Percentiles rank a stretch among this genome's conserved stretches.
phyloP scores from a whole-genome alignment of 2,113 vertebrate genomes.

The Dendrocopos noguchii region DNA sequence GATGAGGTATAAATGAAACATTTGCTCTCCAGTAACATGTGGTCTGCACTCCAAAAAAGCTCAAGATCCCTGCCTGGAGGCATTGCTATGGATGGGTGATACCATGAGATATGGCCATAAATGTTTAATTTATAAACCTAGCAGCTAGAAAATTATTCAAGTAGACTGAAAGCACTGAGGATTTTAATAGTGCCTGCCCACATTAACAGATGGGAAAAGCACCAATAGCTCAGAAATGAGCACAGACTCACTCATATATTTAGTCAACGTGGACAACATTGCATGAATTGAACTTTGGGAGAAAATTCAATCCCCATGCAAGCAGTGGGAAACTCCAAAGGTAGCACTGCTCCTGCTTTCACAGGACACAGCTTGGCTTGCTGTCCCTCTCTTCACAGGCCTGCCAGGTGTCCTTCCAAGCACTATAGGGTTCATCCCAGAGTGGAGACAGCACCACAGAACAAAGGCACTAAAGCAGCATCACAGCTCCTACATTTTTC shows the following conservation, averaged over 20 bases:
- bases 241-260: background rate
- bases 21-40: background rate
- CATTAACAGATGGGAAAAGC: slow-evolving; percentile 38
- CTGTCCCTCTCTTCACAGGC: background rate
- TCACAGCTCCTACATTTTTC: background rate
- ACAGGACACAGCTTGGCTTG: background rate
- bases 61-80: slow-evolving; percentile 1
- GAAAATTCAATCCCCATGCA: background rate
- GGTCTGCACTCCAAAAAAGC: slow-evolving; percentile 8
- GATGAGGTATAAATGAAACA: slow-evolving; percentile 42
- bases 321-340: background rate
- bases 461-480: background rate
- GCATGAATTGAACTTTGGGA: background rate
- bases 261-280: background rate
- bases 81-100: slow-evolving; percentile 23
- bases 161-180: slow-evolving; percentile 31
- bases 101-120: background rate
- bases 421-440: background rate
- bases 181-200: slow-evolving; percentile 56
- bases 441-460: background rate
- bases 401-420: background rate
- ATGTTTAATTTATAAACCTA: slow-evolving; percentile 56
- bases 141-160: slow-evolving; percentile 58
- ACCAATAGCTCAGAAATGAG: background rate
- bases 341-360: background rate